Evolutionary conservation across 1,140 invertebrate genomes (phyloP), one percentile per base, ranked within the genome.

Genomic region (Bombus balteatus): DNA sequence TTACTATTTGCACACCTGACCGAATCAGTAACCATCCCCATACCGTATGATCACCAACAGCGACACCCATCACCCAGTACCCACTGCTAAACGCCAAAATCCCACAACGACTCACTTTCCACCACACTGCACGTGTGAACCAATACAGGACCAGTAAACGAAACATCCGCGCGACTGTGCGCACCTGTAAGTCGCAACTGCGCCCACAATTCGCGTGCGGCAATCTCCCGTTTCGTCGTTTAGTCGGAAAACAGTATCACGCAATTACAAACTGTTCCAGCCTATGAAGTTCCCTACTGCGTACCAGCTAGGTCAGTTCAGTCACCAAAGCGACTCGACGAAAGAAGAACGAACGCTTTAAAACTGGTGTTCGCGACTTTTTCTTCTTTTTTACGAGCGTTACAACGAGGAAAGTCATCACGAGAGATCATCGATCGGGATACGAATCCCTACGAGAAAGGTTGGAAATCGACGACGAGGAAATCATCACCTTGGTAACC

Each of bases 401-500:
- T 10, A 15, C 15, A 41, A 71, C 34, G 10, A 13, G 5, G 5
- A 15, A 43, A 39, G 5, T 15, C 25, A 41, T 18, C 15, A n/a
- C 22, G 34, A 34, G 18, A 32, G 59, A 79, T 87, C 85, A 87
- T 90, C 80, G 89, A 90, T 88, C 88, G 74, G 47, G 1, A 37
- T 28, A 62, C 39, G 57, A 82, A 89, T 84, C 59, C 34, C 59
- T 59, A 25, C 37, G 28, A 8, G n/a, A 43, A 77, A 80, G 53
- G 5, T 41, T 71, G 65, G 25, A 32, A 65, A 81, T 70, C 77
- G 62, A 81, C 41, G 81, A 39, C 81, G 41, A 37, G 39, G 76
- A n/a, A 43, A 65, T 53, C 80, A 90, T 90, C 76, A 39, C 92
- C 93, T 91, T 93, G 92, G 93, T 90, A 92, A 93, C 93, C 81